Conservation (phyloP, 1,140 invertebrate genomes). For the Propsilocerus akamusi region DNA sequence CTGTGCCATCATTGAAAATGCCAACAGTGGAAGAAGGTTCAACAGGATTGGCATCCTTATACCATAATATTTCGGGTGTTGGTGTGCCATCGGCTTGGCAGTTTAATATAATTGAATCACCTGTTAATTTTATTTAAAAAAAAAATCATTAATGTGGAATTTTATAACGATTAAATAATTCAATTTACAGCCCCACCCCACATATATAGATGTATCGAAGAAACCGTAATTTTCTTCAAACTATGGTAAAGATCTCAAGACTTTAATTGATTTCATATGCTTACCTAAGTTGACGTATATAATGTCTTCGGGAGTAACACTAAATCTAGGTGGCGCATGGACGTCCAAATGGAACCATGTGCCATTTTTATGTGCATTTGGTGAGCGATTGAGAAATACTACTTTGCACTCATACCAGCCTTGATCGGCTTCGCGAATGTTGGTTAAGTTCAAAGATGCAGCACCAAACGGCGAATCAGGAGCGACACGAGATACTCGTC, state of each 20-base stretch:
- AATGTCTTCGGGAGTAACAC: conserved; percentile 77
- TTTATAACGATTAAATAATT: no score
- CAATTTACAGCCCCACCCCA: no score
- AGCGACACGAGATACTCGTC: conserved; percentile 69
- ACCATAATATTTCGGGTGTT: conserved; percentile 79
- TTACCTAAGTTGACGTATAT: conserved; percentile 81
- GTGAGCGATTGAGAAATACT: conserved; percentile 83
- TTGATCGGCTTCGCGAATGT: conserved; percentile 80
- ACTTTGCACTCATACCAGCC: conserved; percentile 97
- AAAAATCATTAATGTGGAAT: not conserved
- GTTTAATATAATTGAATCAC: conserved; percentile 85
- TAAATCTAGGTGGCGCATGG: conserved; percentile 83
- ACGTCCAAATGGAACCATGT: conserved; percentile 95
- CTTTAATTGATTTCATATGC: no score
- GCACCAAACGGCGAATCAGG: conserved; percentile 71
- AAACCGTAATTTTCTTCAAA: no score
- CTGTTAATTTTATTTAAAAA: conserved; percentile 22
- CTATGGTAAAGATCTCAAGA: no score
- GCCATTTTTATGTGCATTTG: conserved; percentile 74
- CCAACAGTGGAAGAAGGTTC: conserved; percentile 67
- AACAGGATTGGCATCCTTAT: conserved; percentile 77
- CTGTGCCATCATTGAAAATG: conserved; percentile 80
- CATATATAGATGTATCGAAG: no score
- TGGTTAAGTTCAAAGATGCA: conserved; percentile 84
- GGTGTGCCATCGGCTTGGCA: conserved; percentile 88